A percentile compares a stretch with the other conserved stretches of the same genome.
phyloP scores from a whole-genome alignment of 2,888 invertebrate species.

The Melipona beecheii region DNA sequence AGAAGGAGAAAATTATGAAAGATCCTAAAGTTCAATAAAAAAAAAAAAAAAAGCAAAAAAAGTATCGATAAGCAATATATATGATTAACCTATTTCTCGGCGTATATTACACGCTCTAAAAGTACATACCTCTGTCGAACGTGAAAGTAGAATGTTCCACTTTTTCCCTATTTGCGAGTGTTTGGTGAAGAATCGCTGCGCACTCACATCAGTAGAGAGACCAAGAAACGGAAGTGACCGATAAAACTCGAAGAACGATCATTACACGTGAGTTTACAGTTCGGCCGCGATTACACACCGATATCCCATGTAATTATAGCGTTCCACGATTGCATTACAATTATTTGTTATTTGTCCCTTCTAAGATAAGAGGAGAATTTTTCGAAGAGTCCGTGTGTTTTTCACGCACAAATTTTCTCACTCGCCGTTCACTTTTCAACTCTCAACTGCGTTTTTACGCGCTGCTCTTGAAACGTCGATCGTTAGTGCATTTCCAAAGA shows the following conservation, averaged over 20 bases:
- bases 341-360: conserved; percentile 6
- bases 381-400: not conserved
- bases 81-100: conserved; percentile 36
- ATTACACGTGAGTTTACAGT: conserved; percentile 2
- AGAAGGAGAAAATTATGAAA: not conserved
- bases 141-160: conserved; percentile 61
- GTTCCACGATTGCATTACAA: conserved; percentile 51
- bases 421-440: conserved; percentile 50
- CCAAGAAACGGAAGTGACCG: conserved; percentile 9
- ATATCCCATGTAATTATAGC: conserved; percentile 34
- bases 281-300: conserved; percentile 28
- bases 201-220: not conserved
- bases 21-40: conserved; percentile 2
- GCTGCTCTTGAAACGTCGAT: conserved; percentile 10
- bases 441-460: conserved; percentile 19
- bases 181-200: conserved; percentile 32
- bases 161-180: conserved; percentile 55
- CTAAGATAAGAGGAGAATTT: not conserved
- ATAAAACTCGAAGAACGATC: conserved; percentile 4
- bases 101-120: conserved; percentile 30
- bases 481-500: not conserved
- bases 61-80: conserved; percentile 1
- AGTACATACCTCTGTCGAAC: conserved; percentile 52
- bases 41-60: conserved; percentile 15
- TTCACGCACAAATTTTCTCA: conserved; percentile 19